phyloP scores from a whole-genome alignment of 1,140 invertebrate genomes.

The Phymastichus coffea region DNA sequence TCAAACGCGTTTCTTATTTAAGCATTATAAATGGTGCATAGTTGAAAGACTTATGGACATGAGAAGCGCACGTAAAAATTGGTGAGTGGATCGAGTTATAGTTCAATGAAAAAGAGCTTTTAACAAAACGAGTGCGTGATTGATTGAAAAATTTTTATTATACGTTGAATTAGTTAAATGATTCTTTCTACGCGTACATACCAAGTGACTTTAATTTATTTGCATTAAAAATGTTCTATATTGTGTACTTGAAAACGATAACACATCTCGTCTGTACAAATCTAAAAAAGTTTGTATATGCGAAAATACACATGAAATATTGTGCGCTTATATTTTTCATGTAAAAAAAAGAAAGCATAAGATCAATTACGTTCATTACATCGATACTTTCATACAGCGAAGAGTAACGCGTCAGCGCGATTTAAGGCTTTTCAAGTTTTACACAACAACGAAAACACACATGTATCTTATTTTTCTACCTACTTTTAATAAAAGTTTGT shows the following conservation, averaged over 20 bases:
- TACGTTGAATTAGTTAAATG: neutral
- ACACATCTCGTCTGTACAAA: neutral
- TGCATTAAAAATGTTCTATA: neutral
- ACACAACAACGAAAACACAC: constrained; percentile 42
- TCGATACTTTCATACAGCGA: neutral
- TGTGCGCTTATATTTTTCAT: too few species aligned
- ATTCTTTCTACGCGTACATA: neutral
- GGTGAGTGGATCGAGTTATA: too few species aligned
- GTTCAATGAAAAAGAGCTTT: too few species aligned
- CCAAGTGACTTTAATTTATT: constrained; percentile 7
- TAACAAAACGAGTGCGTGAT: too few species aligned
- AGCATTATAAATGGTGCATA: too few species aligned
- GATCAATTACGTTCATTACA: neutral
- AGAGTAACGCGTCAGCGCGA: constrained; percentile 25
- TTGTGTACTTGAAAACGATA: neutral
- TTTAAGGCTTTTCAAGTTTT: constrained; percentile 34
- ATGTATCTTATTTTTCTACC: constrained; percentile 54
- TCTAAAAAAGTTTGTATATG: neutral
- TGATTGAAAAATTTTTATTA: too few species aligned
- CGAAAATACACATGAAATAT: too few species aligned
- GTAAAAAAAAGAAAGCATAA: neutral
- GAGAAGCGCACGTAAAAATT: too few species aligned
- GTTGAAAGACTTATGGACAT: too few species aligned
- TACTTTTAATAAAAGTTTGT: constrained; percentile 53
- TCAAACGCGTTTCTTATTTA: too few species aligned